Evolutionary conservation across 2,888 invertebrate species (phyloP), one percentile per base, ranked within the genome.

Genomic region (Dascillus cervinus): DNA sequence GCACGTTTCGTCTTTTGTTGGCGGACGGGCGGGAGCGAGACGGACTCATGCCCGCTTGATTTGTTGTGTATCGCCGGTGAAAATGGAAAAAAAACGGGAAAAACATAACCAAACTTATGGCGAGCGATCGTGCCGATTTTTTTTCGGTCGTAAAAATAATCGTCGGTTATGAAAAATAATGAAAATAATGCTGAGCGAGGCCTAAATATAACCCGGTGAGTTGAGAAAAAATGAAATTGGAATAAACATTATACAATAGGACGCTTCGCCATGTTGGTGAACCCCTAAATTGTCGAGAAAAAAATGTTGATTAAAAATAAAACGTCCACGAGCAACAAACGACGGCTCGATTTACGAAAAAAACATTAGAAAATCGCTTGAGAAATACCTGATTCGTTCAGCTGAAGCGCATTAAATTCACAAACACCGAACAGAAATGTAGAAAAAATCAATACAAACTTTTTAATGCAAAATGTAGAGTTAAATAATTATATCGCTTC

Each of bases 401-500:
- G 34, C 35, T 32, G 30, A 37, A 40, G 43, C 37, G 28, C 45
- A 41, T 44, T 44, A 39, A 44, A 49, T 44, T 41, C 49, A 41
- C 49, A 41, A 48, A 55, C 52, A 49, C 50, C n/a, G 43, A 47
- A 43, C 52, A 53, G 55, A 60, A 61, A 53, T 49, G 49, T 49
- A 41, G 37, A 49, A 53, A 58, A 64, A 63, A 64, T 65, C 65
- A 60, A 65, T 65, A 64, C 60, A 57, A 61, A 58, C 56, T 60
- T 61, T 49, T 60, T 64, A 64, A 64, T 64, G 64, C 61, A 63
- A 64, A 64, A 64, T 60, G 60, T 62, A 59, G 60, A 59, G 62
- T 64, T 65, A 65, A 65, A 64, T 64, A 64, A 64, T 64, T 65
- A 64, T 64, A 63, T 63, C 57, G 60, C 56, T 55, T 50, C 43